A percentile compares a stretch with the other conserved stretches of the same genome.
Evolutionary conservation across 2,888 invertebrate genomes (phyloP).

Genomic region (Leucophora obtusa): DNA sequence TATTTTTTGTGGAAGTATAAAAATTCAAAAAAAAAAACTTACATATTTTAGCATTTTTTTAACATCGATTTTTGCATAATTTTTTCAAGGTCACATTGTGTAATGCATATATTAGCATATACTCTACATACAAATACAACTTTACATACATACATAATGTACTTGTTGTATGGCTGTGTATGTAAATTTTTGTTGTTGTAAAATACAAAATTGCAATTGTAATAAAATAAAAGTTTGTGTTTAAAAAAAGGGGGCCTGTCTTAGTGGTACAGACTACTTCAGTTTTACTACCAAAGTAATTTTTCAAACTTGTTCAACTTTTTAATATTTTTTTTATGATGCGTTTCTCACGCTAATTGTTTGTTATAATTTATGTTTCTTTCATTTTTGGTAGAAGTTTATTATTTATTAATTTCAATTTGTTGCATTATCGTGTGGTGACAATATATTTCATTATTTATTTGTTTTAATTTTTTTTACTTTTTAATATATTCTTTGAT

Average conservation of each 20-base stretch:
- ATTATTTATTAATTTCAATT: not conserved
- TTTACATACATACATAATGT: not conserved
- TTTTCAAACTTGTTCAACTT: not conserved
- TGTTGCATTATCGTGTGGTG: not conserved
- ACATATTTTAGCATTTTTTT: constrained; percentile 68
- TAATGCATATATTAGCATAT: constrained; percentile 70
- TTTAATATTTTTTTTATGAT: not conserved
- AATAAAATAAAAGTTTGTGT: constrained; percentile 5
- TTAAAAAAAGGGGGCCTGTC: constrained; percentile 17
- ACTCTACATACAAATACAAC: constrained; percentile 30
- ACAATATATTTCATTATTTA: constrained; percentile 5
- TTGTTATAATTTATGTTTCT: not conserved
- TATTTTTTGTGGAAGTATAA: constrained; percentile 56
- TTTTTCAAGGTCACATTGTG: constrained; percentile 76
- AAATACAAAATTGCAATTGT: constrained; percentile 15
- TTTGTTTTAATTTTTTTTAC: not conserved
- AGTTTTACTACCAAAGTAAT: not conserved
- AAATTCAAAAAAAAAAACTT: constrained; percentile 42
- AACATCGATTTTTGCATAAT: constrained; percentile 76
- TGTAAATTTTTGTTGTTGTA: not conserved
- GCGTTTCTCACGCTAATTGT: constrained; percentile 30
- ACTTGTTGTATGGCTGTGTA: not conserved
- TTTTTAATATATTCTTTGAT: not conserved
- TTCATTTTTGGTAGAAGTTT: too few relatives aligned
- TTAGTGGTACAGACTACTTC: not conserved